Percentiles rank a stretch among this genome's conserved stretches.
phyloP scores from a whole-genome alignment of 1,140 invertebrate species.

The Platyura marginata region DNA sequence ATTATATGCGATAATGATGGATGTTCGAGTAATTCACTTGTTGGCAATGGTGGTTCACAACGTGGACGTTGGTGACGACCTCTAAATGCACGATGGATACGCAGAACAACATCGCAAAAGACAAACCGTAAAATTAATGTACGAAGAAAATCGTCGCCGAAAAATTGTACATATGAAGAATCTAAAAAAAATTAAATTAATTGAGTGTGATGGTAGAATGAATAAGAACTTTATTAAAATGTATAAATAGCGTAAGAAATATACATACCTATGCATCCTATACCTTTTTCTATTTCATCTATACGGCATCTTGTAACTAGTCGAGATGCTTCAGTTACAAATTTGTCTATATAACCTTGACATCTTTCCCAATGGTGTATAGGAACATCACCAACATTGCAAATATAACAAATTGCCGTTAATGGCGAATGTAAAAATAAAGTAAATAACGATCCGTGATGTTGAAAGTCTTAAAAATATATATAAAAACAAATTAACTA shows the following conservation, averaged over 20 bases:
- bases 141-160: slow-evolving; percentile 86
- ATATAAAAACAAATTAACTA: slow-evolving; percentile 3
- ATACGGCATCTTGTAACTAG: slow-evolving; percentile 65
- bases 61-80: slow-evolving; percentile 67
- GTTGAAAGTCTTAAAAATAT: slow-evolving; percentile 73
- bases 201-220: background rate
- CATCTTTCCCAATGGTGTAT: slow-evolving; percentile 81
- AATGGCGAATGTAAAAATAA: slow-evolving; percentile 88
- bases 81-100: slow-evolving; percentile 65
- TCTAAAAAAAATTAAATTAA: slow-evolving; percentile 31
- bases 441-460: slow-evolving; percentile 86
- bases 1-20: slow-evolving; percentile 62
- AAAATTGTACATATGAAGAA: slow-evolving; percentile 66
- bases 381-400: slow-evolving; percentile 70
- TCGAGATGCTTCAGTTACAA: slow-evolving; percentile 73
- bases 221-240: background rate
- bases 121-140: slow-evolving; percentile 74
- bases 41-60: slow-evolving; percentile 69
- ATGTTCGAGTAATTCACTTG: slow-evolving; percentile 77
- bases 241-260: background rate
- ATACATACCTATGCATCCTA: slow-evolving; percentile 20
- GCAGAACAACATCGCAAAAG: slow-evolving; percentile 79
- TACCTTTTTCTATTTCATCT: slow-evolving; percentile 41
- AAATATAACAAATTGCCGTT: slow-evolving; percentile 83
- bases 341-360: slow-evolving; percentile 71